A percentile compares a stretch with the other conserved stretches of the same genome.
Conservation (phyloP, 1,140 invertebrate genomes). For the Heliconius nattereri region DNA sequence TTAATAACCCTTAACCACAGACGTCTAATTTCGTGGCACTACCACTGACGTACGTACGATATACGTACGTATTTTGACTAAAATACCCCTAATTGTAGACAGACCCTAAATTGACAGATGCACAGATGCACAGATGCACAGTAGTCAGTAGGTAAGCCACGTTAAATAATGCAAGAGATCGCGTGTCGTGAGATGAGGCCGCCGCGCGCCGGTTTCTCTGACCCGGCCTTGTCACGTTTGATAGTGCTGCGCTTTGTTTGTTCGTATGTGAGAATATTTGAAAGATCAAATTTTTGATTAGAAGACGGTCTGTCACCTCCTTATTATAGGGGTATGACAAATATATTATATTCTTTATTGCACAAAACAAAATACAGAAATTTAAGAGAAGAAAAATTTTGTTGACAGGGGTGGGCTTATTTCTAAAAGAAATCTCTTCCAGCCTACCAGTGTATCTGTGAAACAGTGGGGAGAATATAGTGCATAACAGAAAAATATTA, state of each 20-base stretch:
- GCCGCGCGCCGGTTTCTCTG: conserved; percentile 29
- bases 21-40: too few species aligned
- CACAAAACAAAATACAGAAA: too few species aligned
- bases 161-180: conserved; percentile 27
- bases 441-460: too few species aligned
- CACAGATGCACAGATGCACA: neutral
- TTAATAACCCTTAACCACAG: too few species aligned
- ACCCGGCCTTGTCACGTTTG: conserved; percentile 26
- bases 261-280: neutral
- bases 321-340: neutral
- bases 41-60: too few species aligned
- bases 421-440: too few species aligned
- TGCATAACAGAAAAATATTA: too few species aligned
- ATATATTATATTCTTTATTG: too few species aligned
- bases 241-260: conserved; percentile 8
- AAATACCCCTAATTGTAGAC: neutral
- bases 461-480: too few species aligned
- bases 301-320: neutral
- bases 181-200: conserved; percentile 25
- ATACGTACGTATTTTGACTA: too few species aligned
- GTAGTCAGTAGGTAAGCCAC: conserved; percentile 1
- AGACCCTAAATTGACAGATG: conserved; percentile 5
- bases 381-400: too few species aligned
- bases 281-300: neutral
- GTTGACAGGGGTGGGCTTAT: too few species aligned